Conservation (phyloP, 2,113 vertebrate genomes). For the Passerina amoena region DNA sequence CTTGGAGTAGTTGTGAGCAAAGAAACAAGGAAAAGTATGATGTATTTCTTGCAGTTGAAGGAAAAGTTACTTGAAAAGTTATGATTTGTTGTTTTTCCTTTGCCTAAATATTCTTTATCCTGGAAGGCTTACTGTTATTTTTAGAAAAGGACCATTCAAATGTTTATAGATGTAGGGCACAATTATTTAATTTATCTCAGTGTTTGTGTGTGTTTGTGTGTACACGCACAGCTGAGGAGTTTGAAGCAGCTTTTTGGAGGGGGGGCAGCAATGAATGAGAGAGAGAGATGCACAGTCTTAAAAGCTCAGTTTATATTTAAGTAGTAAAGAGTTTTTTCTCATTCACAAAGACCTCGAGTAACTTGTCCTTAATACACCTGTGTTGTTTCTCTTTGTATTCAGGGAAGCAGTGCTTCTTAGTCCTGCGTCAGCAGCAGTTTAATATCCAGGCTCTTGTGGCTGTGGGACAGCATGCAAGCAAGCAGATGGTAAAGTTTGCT, state of each 20-base stretch:
- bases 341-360: constrained; percentile 52
- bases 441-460: constrained; percentile 95
- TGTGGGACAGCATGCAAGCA: constrained; percentile 97
- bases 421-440: constrained; percentile 97
- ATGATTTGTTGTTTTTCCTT: not conserved
- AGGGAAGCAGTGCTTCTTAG: constrained; percentile 98
- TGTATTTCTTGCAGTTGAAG: not conserved
- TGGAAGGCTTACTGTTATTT: not conserved
- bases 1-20: not conserved
- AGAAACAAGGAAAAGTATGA: not conserved
- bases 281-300: not conserved
- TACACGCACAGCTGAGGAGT: not conserved
- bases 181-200: not conserved
- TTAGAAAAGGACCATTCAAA: not conserved
- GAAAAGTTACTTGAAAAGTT: not conserved
- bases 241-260: not conserved
- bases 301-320: constrained; percentile 21
- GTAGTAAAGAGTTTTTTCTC: constrained; percentile 46
- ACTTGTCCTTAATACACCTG: constrained; percentile 67
- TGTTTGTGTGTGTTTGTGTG: not conserved
- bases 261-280: rapidly evolving
- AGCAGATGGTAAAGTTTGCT: constrained; percentile 99
- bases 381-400: constrained; percentile 69
- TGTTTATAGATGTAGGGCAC: not conserved
- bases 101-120: not conserved